A percentile compares a stretch with the other conserved stretches of the same genome.
Evolutionary conservation across 2,113 vertebrate species (phyloP).

Genomic region (Urocynchramus pylzowi): DNA sequence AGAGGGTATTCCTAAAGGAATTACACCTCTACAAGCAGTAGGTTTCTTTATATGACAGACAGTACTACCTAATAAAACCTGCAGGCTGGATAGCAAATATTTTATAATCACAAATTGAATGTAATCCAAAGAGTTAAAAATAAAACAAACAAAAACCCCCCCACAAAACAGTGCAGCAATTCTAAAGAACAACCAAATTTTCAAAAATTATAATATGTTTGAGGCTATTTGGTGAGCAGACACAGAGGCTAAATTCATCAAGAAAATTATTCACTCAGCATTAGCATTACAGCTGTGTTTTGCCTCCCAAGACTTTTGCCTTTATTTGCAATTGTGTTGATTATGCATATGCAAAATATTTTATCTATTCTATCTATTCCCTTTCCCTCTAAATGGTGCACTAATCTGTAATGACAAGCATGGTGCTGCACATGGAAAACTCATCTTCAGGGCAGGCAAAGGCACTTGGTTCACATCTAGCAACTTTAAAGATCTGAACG

Average conservation of each 20-base stretch:
- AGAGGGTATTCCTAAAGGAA: not conserved
- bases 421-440: slow-evolving; percentile 17
- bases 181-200: not conserved
- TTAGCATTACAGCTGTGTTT: slow-evolving; percentile 59
- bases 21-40: not conserved
- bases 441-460: slow-evolving; percentile 48
- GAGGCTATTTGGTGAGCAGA: slow-evolving; percentile 18
- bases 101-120: not conserved
- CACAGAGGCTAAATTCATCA: slow-evolving; percentile 37
- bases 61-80: not conserved
- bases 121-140: not conserved
- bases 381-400: not conserved
- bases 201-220: not conserved
- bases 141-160: not conserved
- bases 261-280: slow-evolving; percentile 38
- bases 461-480: not conserved
- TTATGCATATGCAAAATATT: slow-evolving; percentile 65
- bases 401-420: slow-evolving; percentile 60
- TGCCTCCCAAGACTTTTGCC: slow-evolving; percentile 55
- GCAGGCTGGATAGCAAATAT: not conserved
- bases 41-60: not conserved
- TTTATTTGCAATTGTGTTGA: slow-evolving; percentile 56
- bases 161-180: not conserved
- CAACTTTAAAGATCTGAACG: not conserved
- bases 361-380: slow-evolving; percentile 19